Conservation (phyloP, 1,140 invertebrate genomes). For the Maniola jurtina region DNA sequence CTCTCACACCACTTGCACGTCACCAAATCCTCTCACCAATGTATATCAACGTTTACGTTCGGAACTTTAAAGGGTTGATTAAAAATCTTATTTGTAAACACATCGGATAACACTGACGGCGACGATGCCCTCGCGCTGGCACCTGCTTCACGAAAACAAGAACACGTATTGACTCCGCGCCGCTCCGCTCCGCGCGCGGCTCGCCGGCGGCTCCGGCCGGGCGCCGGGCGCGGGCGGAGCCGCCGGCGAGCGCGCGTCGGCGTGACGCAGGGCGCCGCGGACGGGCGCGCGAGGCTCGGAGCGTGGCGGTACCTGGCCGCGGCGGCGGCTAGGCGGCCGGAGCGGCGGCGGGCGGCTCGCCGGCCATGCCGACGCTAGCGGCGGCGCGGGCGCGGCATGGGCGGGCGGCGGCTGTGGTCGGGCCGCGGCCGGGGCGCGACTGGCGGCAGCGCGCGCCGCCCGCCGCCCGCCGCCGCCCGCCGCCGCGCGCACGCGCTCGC, state of each 20-base stretch:
- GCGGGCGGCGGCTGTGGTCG: conserved; percentile 29
- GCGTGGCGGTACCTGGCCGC: conserved; percentile 34
- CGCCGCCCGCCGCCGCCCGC: no score
- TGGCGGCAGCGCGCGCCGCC: conserved; percentile 34
- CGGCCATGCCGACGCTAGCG: conserved; percentile 60
- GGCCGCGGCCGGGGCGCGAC: conserved; percentile 46
- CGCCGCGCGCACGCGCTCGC: no score
- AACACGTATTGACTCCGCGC: neutral
- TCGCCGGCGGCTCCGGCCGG: conserved; percentile 10
- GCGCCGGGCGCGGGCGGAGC: neutral
- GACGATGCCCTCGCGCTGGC: neutral
- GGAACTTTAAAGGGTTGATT: neutral
- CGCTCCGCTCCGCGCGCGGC: neutral
- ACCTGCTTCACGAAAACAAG: conserved; percentile 2
- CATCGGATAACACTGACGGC: neutral
- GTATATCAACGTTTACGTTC: neutral
- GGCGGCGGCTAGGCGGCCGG: neutral
- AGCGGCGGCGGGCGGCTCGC: conserved; percentile 46
- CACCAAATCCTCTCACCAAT: no score
- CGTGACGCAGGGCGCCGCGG: conserved; percentile 19
- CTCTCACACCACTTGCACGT: no score
- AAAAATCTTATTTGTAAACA: neutral
- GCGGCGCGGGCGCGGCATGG: conserved; percentile 59
- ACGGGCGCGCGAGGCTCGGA: conserved; percentile 27
- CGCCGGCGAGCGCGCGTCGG: no score